Conservation (phyloP, 2,797 vertebrate species). For the Eospalax fontanierii region DNA sequence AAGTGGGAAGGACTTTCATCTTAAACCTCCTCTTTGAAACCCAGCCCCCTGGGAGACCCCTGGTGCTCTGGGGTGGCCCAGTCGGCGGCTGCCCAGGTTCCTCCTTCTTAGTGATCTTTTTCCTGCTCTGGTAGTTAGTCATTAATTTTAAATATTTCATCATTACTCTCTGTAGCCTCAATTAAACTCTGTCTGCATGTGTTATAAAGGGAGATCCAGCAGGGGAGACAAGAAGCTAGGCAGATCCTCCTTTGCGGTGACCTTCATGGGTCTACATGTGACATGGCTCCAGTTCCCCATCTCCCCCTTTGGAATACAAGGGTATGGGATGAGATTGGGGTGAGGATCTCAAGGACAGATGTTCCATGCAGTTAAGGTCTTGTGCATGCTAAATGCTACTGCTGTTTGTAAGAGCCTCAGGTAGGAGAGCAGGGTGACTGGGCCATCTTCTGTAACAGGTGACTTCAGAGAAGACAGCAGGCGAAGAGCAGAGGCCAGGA, state of each 20-base stretch:
- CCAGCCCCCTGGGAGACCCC: rapidly evolving
- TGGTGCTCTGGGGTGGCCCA: rapidly evolving
- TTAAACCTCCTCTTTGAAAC: slow-evolving; percentile 84
- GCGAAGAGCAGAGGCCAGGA: neutral
- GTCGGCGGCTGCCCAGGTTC: rapidly evolving
- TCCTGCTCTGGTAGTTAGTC: neutral
- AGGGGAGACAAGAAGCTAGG: neutral
- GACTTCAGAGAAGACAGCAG: rapidly evolving
- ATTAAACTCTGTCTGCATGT: neutral
- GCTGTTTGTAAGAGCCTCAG: neutral
- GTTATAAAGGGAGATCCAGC: neutral
- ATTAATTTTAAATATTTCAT: neutral
- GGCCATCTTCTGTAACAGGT: too few relatives aligned
- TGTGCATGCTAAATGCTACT: too few relatives aligned
- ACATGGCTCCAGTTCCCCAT: neutral
- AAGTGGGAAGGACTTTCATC: slow-evolving; percentile 82
- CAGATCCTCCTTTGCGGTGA: neutral
- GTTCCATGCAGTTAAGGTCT: neutral
- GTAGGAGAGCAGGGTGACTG: rapidly evolving
- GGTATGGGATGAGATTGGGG: rapidly evolving
- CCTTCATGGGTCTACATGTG: neutral
- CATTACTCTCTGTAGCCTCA: neutral
- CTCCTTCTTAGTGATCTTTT: neutral
- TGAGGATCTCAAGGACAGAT: rapidly evolving
- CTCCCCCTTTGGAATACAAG: rapidly evolving